These are phyloP conservation scores for Rhinoderma darwinii DNA, from an alignment of 2,113 vertebrate species.

Conservation along the genomic window DNA sequence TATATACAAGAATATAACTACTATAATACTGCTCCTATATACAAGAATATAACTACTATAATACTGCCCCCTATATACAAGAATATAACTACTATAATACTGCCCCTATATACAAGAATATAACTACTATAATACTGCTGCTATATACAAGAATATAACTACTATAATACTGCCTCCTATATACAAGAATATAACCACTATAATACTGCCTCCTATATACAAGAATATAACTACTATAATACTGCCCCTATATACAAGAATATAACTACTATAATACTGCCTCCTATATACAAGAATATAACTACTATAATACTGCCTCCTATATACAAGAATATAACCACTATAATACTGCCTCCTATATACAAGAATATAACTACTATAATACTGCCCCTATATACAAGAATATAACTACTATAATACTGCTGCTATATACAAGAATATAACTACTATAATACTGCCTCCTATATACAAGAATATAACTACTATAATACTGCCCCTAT, in stretches of 20 bases:
- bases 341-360: no score
- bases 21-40: slow-evolving; percentile 10
- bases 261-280: not conserved
- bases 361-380: no score
- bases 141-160: not conserved
- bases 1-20: slow-evolving; percentile 6
- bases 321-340: no score
- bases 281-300: no score
- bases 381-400: no score
- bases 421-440: not conserved
- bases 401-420: slow-evolving; percentile 7
- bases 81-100: slow-evolving; percentile 1
- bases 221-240: slow-evolving; percentile 2
- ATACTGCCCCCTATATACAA: not conserved
- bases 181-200: slow-evolving; percentile 4
- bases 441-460: slow-evolving; percentile 1
- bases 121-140: slow-evolving; percentile 4
- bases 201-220: not conserved
- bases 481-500: slow-evolving; percentile 13
- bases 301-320: no score
- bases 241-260: not conserved
- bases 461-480: slow-evolving; percentile 9
- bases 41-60: slow-evolving; percentile 15
- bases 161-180: slow-evolving; percentile 1
- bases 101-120: slow-evolving; percentile 1